Percentiles rank a stretch among this genome's conserved stretches.
Conservation (phyloP, 2,113 vertebrate species). For the Triplophysa siluroides region DNA sequence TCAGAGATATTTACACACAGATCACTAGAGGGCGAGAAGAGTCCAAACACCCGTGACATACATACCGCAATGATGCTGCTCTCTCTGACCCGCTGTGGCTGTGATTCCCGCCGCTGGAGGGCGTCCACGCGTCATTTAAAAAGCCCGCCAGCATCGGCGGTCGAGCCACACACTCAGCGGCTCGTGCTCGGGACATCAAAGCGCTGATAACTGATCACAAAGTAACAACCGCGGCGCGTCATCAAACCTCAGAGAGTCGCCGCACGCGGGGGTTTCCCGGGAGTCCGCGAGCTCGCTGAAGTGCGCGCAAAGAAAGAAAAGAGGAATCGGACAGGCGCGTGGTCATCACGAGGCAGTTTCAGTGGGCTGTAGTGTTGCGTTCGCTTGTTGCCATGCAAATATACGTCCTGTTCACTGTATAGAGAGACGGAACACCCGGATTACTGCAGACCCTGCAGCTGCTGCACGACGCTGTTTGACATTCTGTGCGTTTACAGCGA, state of each 20-base stretch:
- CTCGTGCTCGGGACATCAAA: conserved; percentile 22
- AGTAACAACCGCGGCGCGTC: conserved; percentile 21
- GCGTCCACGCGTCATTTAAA: conserved; percentile 48
- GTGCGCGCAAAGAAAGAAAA: conserved; percentile 34
- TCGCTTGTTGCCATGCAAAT: conserved; percentile 9
- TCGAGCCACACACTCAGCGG: conserved; percentile 2
- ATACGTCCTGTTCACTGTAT: not conserved
- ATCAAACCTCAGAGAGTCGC: not conserved
- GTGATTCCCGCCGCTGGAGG: conserved; percentile 57
- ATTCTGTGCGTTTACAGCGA: conserved; percentile 53
- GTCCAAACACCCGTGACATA: not conserved
- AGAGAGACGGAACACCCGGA: not conserved
- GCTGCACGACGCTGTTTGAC: conserved; percentile 24
- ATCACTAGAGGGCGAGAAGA: conserved; percentile 34
- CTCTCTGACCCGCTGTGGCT: no score
- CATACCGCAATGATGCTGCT: not conserved
- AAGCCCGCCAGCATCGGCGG: conserved; percentile 38
- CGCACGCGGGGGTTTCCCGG: conserved; percentile 3
- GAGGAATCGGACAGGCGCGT: not conserved
- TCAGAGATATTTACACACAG: not conserved
- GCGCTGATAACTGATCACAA: not conserved
- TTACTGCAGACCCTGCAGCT: conserved; percentile 26
- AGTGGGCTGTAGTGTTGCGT: not conserved
- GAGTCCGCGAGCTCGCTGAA: conserved; percentile 43
- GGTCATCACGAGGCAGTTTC: conserved; percentile 19